Conservation (phyloP, 1,140 invertebrate species). For the Drosophila erecta region DNA sequence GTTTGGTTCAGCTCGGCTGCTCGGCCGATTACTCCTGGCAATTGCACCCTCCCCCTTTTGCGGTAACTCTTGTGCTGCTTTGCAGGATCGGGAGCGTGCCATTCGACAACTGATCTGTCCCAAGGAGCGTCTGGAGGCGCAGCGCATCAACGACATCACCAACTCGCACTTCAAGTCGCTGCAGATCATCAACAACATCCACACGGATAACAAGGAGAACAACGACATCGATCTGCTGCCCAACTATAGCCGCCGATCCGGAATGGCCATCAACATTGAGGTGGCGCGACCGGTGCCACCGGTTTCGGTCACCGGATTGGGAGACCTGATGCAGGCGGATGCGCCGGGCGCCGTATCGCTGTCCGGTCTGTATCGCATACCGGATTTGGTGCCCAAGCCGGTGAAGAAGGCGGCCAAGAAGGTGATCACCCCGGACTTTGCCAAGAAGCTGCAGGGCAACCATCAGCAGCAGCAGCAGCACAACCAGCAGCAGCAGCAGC, state of each 20-base stretch:
- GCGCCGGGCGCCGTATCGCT: constrained; percentile 37
- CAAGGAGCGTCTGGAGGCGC: constrained; percentile 76
- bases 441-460: constrained; percentile 46
- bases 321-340: constrained; percentile 74
- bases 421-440: constrained; percentile 46
- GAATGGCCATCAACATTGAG: constrained; percentile 43
- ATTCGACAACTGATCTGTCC: constrained; percentile 76
- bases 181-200: constrained; percentile 81
- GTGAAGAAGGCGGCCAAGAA: constrained; percentile 80
- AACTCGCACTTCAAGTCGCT: constrained; percentile 83
- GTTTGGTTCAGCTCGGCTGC: too few relatives aligned
- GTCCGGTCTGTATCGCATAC: constrained; percentile 47
- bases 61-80: neutral
- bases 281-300: constrained; percentile 14
- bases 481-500: constrained; percentile 15
- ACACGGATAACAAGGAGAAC: constrained; percentile 82
- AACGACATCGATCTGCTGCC: constrained; percentile 79
- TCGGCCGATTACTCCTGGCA: too few relatives aligned
- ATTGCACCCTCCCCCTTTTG: neutral
- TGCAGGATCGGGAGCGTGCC: constrained; percentile 73
- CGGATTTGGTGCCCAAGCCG: constrained; percentile 73
- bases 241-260: constrained; percentile 36
- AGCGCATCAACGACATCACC: constrained; percentile 79
- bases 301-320: constrained; percentile 49
- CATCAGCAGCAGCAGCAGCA: constrained; percentile 40